Evolutionary conservation across 1,140 invertebrate genomes (phyloP).

Genomic region (Tribolium castaneum): DNA sequence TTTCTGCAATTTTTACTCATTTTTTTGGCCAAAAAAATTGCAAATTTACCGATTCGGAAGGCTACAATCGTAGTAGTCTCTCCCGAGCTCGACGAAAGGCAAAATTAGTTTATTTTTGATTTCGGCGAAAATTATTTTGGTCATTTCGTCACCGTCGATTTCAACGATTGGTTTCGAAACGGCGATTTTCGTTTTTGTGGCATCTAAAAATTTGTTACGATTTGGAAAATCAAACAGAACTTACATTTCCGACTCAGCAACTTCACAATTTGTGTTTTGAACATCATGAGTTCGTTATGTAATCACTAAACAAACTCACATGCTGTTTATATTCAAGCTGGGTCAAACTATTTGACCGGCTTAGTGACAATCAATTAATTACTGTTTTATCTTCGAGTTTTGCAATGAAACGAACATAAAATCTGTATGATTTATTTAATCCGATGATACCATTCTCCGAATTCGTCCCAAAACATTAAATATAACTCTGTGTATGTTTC

Average conservation of each 20-base stretch:
- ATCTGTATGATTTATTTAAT: not conserved
- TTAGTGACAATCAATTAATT: not conserved
- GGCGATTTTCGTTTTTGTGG: slow-evolving; percentile 64
- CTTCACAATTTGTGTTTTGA: not conserved
- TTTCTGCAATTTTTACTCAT: slow-evolving; percentile 65
- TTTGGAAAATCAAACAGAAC: no score
- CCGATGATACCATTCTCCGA: slow-evolving; percentile 65
- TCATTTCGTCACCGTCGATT: slow-evolving; percentile 85
- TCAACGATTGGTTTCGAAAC: slow-evolving; percentile 75
- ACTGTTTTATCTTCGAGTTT: not conserved
- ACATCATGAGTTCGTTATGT: slow-evolving; percentile 1
- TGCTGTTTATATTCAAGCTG: not conserved
- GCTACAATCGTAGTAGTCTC: slow-evolving; percentile 78
- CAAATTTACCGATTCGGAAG: slow-evolving; percentile 67
- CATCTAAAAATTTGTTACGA: slow-evolving; percentile 52
- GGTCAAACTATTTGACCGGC: not conserved
- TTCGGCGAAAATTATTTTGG: slow-evolving; percentile 77
- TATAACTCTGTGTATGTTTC: slow-evolving; percentile 89
- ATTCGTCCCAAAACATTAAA: slow-evolving; percentile 87
- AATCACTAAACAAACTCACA: slow-evolving; percentile 7
- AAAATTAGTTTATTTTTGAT: slow-evolving; percentile 80
- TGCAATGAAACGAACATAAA: not conserved
- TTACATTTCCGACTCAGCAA: not conserved
- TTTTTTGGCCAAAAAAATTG: no score
- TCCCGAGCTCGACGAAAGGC: slow-evolving; percentile 78